Evolutionary conservation across 92 coral and sea anemone genomes (phyloP), one percentile per base, ranked within the genome.

Genomic region (Phenganax stokvisi): DNA sequence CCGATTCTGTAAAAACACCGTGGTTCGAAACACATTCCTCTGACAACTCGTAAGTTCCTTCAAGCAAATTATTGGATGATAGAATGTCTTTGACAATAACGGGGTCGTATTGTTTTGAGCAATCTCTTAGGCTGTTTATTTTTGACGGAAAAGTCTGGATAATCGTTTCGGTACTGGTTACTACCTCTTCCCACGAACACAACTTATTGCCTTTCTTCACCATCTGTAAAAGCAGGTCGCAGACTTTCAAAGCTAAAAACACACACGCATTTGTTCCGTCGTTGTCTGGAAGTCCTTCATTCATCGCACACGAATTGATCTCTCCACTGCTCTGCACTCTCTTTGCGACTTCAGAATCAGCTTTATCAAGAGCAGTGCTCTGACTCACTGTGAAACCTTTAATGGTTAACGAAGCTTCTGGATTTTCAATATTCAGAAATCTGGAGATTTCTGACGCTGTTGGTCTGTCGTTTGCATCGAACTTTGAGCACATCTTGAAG

Each of bases 51-150:
- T 37, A 37, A 2, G 47, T 37, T 5, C 47, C 47, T 37, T 37
- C 47, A 37, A 37, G 47, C 47, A 37, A 37, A 37, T 37, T 37
- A 37, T 37, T 37, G 47, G 47, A 37, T 5, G 47, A 37, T 37
- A 37, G 47, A 37, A 37, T 37, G 47, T 2, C 47, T 37, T 37
- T 37, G 47, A 37, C 47, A 5, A 2, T 37, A 1, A 37, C 47
- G 47, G 47, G 47, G 47, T 37, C 47, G 47, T 37, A 37, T 37
- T 1, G 5, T 37, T 37, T 37, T 75, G 80, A 75, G 80, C 80
- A 75, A 75, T 75, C 80, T 51, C 80, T 51, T 55, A 75, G 61
- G 80, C 80, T 75, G 80, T 75, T 75, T 51, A 75, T 75, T 55
- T 75, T 25, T 55, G 80, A 75, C 80, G 80, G 80, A 55, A 75